phyloP scores from a whole-genome alignment of 2,888 invertebrate species.

The Diogma glabrata region DNA sequence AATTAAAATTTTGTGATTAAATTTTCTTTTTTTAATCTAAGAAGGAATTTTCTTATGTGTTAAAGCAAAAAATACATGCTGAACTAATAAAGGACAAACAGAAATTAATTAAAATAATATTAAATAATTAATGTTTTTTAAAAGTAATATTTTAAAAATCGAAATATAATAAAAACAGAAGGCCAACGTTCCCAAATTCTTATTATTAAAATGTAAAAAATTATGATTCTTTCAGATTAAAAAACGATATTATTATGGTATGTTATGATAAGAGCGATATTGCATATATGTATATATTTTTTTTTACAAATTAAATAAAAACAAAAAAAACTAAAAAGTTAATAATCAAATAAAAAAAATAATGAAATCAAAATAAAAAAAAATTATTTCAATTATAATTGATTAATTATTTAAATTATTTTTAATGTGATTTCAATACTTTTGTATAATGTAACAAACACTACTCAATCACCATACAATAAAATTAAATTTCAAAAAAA shows the following conservation, averaged over 20 bases:
- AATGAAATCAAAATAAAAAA: not conserved
- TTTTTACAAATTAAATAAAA: slow-evolving; percentile 10
- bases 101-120: slow-evolving; percentile 5
- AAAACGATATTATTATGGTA: slow-evolving; percentile 9
- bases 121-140: slow-evolving; percentile 5
- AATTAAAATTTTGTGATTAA: too few species aligned
- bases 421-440: not conserved
- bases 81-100: slow-evolving; percentile 11
- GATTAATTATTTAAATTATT: slow-evolving; percentile 1
- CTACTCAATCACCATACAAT: slow-evolving; percentile 18
- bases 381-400: slow-evolving; percentile 1
- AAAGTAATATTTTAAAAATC: slow-evolving; percentile 7
- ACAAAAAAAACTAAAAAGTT: slow-evolving; percentile 8
- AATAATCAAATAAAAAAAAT: slow-evolving; percentile 15
- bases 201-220: slow-evolving; percentile 6
- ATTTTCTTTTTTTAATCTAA: too few species aligned
- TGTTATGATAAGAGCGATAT: slow-evolving; percentile 10
- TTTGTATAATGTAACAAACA: slow-evolving; percentile 13
- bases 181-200: slow-evolving; percentile 10
- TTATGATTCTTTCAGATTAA: slow-evolving; percentile 5
- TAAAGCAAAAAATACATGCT: slow-evolving; percentile 10
- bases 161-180: slow-evolving; percentile 8
- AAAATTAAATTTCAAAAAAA: slow-evolving; percentile 6
- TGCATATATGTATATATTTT: slow-evolving; percentile 9
- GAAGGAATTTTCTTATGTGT: too few species aligned